Percentiles rank a stretch among this genome's conserved stretches.
Conservation (phyloP, 2,797 vertebrate genomes). For the Chelidonichthys spinosus region DNA sequence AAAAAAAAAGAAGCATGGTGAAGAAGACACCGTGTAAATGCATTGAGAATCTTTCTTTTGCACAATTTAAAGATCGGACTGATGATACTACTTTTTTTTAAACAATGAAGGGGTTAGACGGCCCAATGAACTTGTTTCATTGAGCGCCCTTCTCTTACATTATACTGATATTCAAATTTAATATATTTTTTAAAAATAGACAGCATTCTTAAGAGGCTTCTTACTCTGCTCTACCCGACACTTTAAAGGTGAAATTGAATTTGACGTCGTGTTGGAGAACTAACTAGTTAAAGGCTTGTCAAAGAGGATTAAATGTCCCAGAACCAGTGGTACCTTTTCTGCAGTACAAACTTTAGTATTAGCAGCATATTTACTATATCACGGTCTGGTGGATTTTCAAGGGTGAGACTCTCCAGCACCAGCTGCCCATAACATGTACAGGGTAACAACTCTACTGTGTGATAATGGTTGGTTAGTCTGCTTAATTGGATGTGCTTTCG, state of each 20-base stretch:
- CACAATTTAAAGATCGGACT: background rate
- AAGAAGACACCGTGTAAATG: background rate
- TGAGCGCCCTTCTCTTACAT: too few species aligned
- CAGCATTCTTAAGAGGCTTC: too few species aligned
- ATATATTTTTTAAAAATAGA: too few species aligned
- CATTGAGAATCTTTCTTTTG: too few species aligned
- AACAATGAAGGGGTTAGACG: too few species aligned
- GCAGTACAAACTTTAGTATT: background rate
- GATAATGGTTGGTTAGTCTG: slow-evolving; percentile 24
- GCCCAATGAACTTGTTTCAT: too few species aligned
- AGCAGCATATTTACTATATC: background rate
- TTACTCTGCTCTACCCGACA: too few species aligned
- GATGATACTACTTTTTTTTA: background rate
- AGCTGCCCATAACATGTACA: slow-evolving; percentile 18
- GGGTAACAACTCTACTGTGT: slow-evolving; percentile 24
- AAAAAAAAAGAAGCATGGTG: background rate
- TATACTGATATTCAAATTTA: too few species aligned
- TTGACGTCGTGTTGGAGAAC: background rate
- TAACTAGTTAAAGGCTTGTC: background rate
- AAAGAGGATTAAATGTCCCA: slow-evolving; percentile 1
- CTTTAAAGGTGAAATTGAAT: background rate
- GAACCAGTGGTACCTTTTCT: background rate
- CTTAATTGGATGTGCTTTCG: slow-evolving; percentile 11
- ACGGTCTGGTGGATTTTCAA: slow-evolving; percentile 18
- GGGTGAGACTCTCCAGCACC: slow-evolving; percentile 12